Evolutionary conservation across 64 coral and sea anemone genomes (phyloP).

Genomic region (Cladopsammia gracilis): DNA sequence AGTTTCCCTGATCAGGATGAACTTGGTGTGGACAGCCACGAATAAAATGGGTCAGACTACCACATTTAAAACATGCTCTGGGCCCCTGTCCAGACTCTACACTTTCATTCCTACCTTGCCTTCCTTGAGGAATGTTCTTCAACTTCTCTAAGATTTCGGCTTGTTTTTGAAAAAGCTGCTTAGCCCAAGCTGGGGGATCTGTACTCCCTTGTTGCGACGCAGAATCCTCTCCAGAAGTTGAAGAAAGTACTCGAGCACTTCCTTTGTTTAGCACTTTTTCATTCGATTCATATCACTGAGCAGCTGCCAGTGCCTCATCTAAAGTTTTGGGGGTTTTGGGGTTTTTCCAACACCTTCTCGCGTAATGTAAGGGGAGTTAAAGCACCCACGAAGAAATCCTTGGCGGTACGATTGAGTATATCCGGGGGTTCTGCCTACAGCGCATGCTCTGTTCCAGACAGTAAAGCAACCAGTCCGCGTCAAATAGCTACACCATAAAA

Average conservation of each 20-base stretch:
- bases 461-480: no score
- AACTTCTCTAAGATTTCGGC: slow-evolving; percentile 42
- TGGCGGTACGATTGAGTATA: slow-evolving; percentile 23
- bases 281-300: slow-evolving; percentile 25
- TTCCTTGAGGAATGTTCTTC: background rate
- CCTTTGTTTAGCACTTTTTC: slow-evolving; percentile 22
- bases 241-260: slow-evolving; percentile 11
- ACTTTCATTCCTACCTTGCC: background rate
- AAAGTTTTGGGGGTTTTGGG: slow-evolving; percentile 26
- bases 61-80: slow-evolving; percentile 36
- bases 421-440: slow-evolving; percentile 8
- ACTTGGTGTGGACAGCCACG: slow-evolving; percentile 12
- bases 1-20: slow-evolving; percentile 1
- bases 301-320: slow-evolving; percentile 16
- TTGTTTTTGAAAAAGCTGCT: slow-evolving; percentile 32
- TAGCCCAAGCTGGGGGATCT: background rate
- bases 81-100: slow-evolving; percentile 14
- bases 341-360: slow-evolving; percentile 44
- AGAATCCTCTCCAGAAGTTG: background rate
- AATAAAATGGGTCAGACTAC: slow-evolving; percentile 12
- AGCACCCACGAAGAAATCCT: slow-evolving; percentile 39
- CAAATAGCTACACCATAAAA: no score
- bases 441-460: no score
- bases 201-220: background rate
- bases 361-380: background rate